phyloP scores from a whole-genome alignment of 1,140 invertebrate species.

The Hirudo medicinalis region DNA sequence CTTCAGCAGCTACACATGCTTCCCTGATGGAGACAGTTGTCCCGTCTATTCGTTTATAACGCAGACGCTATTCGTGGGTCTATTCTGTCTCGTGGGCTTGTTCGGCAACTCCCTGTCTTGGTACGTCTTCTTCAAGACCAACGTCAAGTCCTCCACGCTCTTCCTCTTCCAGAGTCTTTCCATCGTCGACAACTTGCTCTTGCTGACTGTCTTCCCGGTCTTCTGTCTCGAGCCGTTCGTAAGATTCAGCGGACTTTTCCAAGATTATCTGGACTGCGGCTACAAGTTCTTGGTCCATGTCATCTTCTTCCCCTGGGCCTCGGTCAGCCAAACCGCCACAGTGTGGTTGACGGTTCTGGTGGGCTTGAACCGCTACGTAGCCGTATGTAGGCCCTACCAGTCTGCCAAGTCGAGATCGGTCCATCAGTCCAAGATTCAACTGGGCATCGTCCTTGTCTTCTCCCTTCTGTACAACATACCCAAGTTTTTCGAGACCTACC shows the following conservation, averaged over 20 bases:
- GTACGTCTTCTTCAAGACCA: slow-evolving; percentile 18
- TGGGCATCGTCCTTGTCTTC: slow-evolving; percentile 16
- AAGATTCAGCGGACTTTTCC: slow-evolving; percentile 1
- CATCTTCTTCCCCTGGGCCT: slow-evolving; percentile 9
- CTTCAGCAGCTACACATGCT: background rate
- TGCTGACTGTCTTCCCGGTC: slow-evolving; percentile 15
- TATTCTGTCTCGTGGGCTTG: slow-evolving; percentile 18
- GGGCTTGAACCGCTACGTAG: slow-evolving; percentile 22
- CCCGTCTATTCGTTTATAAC: slow-evolving; percentile 21
- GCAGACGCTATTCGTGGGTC: slow-evolving; percentile 15
- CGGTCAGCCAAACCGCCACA: slow-evolving; percentile 20
- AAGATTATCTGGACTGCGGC: slow-evolving; percentile 5
- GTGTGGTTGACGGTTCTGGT: slow-evolving; percentile 24
- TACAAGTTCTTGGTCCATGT: slow-evolving; percentile 12
- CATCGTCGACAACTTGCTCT: slow-evolving; percentile 18
- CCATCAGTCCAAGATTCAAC: slow-evolving; percentile 18
- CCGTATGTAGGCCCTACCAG: slow-evolving; percentile 22
- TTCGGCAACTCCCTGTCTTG: slow-evolving; percentile 20
- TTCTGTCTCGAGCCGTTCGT: slow-evolving; percentile 16
- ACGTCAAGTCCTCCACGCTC: slow-evolving; percentile 21
- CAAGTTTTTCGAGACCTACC: slow-evolving; percentile 3
- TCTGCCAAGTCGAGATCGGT: slow-evolving; percentile 17
- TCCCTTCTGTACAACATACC: slow-evolving; percentile 21
- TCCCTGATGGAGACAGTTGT: background rate
- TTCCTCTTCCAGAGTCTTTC: slow-evolving; percentile 23